A percentile compares a stretch with the other conserved stretches of the same genome.
These are phyloP conservation scores for Rhingia rostrata DNA, from an alignment of 2,888 invertebrate genomes.

Conservation along the genomic window DNA sequence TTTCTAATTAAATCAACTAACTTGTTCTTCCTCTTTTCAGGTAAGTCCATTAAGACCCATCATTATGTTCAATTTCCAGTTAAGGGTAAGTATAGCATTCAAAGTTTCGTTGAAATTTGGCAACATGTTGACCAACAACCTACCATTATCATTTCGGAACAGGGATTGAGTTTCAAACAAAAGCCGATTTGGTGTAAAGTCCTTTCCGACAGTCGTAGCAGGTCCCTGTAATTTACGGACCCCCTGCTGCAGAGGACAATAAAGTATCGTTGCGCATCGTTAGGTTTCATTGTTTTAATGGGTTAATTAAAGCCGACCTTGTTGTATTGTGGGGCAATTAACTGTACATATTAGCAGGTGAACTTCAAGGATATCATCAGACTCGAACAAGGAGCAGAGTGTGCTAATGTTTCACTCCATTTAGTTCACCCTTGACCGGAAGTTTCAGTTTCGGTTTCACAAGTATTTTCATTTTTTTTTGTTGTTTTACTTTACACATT, in stretches of 20 bases:
- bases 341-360: conserved; percentile 64
- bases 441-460: background rate
- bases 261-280: conserved; percentile 44
- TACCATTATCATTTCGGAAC: background rate
- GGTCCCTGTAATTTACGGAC: background rate
- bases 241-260: conserved; percentile 22
- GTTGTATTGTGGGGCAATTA: conserved; percentile 29
- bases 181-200: background rate
- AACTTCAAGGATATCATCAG: conserved; percentile 53
- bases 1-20: background rate
- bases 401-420: conserved; percentile 8
- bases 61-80: background rate
- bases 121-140: conserved; percentile 10
- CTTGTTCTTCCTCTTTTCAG: conserved; percentile 30
- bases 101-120: background rate
- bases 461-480: background rate
- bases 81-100: conserved; percentile 54
- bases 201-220: background rate
- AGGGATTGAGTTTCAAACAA: background rate
- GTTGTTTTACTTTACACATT: conserved; percentile 22
- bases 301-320: conserved; percentile 66
- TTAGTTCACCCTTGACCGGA: conserved; percentile 56
- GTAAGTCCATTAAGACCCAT: conserved; percentile 37
- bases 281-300: conserved; percentile 69
- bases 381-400: background rate